These are phyloP conservation scores for Lepidotrigona ventralis DNA, from an alignment of 1,140 invertebrate species.

Conservation along the genomic window DNA sequence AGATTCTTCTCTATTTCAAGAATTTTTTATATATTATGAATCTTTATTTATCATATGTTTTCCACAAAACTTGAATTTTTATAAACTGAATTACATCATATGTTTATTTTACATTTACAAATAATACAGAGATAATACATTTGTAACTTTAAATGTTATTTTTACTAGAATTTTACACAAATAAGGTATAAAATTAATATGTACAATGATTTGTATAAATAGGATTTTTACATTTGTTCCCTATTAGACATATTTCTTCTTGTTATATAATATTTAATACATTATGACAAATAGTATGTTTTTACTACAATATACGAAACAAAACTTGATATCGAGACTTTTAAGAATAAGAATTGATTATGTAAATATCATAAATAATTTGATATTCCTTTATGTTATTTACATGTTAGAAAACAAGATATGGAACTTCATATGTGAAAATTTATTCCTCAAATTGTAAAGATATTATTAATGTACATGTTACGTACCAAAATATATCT, in stretches of 20 bases:
- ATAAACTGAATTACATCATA: neutral
- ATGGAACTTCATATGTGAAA: neutral
- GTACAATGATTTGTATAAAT: neutral
- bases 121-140: constrained; percentile 5
- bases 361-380: neutral
- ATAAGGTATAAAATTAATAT: neutral
- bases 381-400: neutral
- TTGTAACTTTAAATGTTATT: constrained; percentile 9
- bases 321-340: neutral
- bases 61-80: neutral
- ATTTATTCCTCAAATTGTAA: neutral
- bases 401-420: neutral
- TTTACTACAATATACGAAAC: neutral
- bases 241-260: neutral
- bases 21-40: constrained; percentile 40
- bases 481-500: constrained; percentile 9
- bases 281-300: neutral
- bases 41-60: neutral
- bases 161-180: constrained; percentile 32
- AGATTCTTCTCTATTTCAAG: constrained; percentile 48
- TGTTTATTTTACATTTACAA: constrained; percentile 34
- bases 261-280: neutral
- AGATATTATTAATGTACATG: constrained; percentile 1
- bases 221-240: neutral
- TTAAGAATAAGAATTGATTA: neutral